A percentile compares a stretch with the other conserved stretches of the same genome.
Evolutionary conservation across 2,888 invertebrate genomes (phyloP).

Genomic region (Calliopum simillimum): DNA sequence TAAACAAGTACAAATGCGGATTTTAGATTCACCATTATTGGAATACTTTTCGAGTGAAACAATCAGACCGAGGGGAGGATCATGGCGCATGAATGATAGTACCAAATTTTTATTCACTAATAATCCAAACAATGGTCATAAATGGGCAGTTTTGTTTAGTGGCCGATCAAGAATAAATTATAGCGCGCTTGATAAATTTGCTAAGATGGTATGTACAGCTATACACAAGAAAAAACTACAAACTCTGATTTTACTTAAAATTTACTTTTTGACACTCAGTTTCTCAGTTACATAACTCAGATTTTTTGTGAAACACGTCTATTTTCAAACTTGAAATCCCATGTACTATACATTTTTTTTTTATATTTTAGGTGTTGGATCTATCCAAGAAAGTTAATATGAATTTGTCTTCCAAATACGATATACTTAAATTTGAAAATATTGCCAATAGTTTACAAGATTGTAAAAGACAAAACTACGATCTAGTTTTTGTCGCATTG

Average conservation of each 20-base stretch:
- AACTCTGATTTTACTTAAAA: too few relatives aligned
- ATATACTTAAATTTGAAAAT: constrained; percentile 42
- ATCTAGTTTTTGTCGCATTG: constrained; percentile 75
- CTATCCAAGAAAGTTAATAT: constrained; percentile 49
- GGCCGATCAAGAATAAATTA: constrained; percentile 37
- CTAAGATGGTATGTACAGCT: constrained; percentile 10
- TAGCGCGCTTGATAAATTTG: constrained; percentile 33
- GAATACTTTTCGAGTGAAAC: constrained; percentile 68
- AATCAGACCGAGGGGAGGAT: constrained; percentile 48
- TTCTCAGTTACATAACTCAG: too few relatives aligned
- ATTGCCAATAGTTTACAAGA: constrained; percentile 48
- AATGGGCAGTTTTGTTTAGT: constrained; percentile 57
- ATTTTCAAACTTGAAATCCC: too few relatives aligned
- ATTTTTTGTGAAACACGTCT: too few relatives aligned
- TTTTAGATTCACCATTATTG: constrained; percentile 81
- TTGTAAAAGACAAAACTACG: constrained; percentile 58
- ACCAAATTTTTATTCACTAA: constrained; percentile 46
- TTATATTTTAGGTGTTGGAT: constrained; percentile 44
- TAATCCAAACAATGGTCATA: constrained; percentile 41
- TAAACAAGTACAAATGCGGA: constrained; percentile 80
- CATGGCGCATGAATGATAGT: constrained; percentile 54
- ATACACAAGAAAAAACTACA: too few relatives aligned
- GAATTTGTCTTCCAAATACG: constrained; percentile 43
- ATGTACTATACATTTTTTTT: too few relatives aligned
- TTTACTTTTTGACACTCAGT: too few relatives aligned